These are phyloP conservation scores for Barypeithes pellucidus DNA, from an alignment of 2,888 invertebrate genomes.

Conservation along the genomic window DNA sequence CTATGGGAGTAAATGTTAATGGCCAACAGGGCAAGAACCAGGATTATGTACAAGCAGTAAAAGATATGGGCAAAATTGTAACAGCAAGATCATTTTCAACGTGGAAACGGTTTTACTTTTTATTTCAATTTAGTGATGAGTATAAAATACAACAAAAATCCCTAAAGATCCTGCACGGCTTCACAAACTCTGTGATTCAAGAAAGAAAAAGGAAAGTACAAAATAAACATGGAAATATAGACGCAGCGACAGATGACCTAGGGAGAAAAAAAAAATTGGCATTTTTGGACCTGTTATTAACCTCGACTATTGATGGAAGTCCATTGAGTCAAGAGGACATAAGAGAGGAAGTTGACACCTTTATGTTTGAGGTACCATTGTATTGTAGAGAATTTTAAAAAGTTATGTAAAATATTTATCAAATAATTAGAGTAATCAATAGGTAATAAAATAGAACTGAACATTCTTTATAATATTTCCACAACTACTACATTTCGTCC, in stretches of 20 bases:
- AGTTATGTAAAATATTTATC: no score
- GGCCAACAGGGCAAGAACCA: slow-evolving; percentile 79
- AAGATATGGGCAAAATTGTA: slow-evolving; percentile 69
- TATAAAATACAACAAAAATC: slow-evolving; percentile 12
- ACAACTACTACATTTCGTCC: no score
- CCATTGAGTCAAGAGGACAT: slow-evolving; percentile 71
- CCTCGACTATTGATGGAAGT: slow-evolving; percentile 69
- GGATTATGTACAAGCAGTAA: slow-evolving; percentile 83
- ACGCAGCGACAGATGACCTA: neutral
- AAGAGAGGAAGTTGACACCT: slow-evolving; percentile 74
- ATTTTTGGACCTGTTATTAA: slow-evolving; percentile 66
- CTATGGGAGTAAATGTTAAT: slow-evolving; percentile 86
- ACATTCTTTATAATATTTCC: no score
- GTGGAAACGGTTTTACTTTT: neutral
- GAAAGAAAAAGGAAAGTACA: slow-evolving; percentile 24
- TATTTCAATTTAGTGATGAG: slow-evolving; percentile 29
- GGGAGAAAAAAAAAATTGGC: slow-evolving; percentile 58
- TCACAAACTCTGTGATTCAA: slow-evolving; percentile 52
- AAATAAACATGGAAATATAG: neutral
- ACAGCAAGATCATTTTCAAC: slow-evolving; percentile 60
- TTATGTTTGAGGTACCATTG: no score
- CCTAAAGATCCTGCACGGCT: slow-evolving; percentile 29
- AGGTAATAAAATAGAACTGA: no score
- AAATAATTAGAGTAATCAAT: no score
- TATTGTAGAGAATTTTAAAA: no score